Percentiles rank a stretch among this genome's conserved stretches.
Conservation (phyloP, 2,113 vertebrate species). For the Amphiprion ocellaris region DNA sequence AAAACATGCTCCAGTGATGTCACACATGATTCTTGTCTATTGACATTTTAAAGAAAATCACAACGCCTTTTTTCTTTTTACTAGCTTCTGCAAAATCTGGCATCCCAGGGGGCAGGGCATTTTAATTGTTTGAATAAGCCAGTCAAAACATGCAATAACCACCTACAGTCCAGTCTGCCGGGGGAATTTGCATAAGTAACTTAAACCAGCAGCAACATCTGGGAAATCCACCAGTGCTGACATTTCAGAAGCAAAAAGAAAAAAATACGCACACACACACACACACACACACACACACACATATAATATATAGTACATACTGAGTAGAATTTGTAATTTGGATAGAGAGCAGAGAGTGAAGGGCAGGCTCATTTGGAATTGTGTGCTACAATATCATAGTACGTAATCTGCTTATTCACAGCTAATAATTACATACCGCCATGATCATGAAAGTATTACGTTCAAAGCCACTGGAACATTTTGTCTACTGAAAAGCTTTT, state of each 20-base stretch:
- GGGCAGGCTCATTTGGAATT: too few relatives aligned
- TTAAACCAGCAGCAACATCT: conserved; percentile 21
- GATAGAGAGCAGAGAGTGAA: too few relatives aligned
- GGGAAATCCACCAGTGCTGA: conserved; percentile 12
- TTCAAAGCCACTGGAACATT: neutral
- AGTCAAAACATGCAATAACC: conserved; percentile 52
- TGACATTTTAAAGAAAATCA: conserved; percentile 25
- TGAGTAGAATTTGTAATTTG: neutral
- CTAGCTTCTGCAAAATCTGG: neutral
- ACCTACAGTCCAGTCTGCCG: conserved; percentile 32
- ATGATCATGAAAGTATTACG: neutral
- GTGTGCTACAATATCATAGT: neutral
- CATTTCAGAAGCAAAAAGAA: neutral
- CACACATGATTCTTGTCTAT: conserved; percentile 3
- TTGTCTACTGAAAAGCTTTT: conserved; percentile 1
- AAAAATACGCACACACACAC: too few relatives aligned
- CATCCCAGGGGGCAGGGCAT: conserved; percentile 5
- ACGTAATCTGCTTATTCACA: conserved; percentile 5
- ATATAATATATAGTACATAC: too few relatives aligned
- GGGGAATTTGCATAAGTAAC: conserved; percentile 14
- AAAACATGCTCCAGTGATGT: conserved; percentile 2
- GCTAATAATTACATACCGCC: neutral
- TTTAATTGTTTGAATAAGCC: conserved; percentile 44
- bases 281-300: too few relatives aligned
- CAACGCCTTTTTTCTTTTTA: conserved; percentile 5